Conservation (phyloP, 2,888 invertebrate genomes). For the Amphipoea oculea region DNA sequence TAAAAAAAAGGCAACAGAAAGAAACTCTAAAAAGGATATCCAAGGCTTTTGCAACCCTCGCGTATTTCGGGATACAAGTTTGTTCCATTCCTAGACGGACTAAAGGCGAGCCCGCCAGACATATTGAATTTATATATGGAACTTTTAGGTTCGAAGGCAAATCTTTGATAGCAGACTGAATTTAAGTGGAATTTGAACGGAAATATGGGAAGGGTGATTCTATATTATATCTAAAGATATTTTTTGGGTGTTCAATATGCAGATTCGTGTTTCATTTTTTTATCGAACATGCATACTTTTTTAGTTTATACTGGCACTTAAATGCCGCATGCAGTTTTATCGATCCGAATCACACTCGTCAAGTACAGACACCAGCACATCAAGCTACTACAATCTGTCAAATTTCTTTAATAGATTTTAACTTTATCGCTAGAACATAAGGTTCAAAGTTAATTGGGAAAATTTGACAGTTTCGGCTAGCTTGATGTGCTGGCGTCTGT, state of each 20-base stretch:
- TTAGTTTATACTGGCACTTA: background rate
- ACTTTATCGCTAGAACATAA: too few relatives aligned
- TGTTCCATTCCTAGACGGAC: slow-evolving; percentile 3
- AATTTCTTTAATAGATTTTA: too few relatives aligned
- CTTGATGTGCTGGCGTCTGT: background rate
- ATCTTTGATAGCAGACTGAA: slow-evolving; percentile 23
- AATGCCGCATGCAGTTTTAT: background rate
- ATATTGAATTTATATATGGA: slow-evolving; percentile 13
- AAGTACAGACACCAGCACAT: background rate
- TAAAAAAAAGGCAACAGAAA: background rate
- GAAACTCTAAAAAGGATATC: background rate
- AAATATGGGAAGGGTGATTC: background rate
- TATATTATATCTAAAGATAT: too few relatives aligned
- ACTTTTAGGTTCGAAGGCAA: slow-evolving; percentile 14
- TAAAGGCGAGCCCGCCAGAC: slow-evolving; percentile 33
- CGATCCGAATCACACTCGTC: background rate
- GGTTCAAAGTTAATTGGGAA: too few relatives aligned
- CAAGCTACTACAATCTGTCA: too few relatives aligned
- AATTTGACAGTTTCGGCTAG: too few relatives aligned
- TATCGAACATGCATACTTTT: background rate
- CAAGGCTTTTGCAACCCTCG: slow-evolving; percentile 3
- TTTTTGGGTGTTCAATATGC: too few relatives aligned
- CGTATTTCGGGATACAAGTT: slow-evolving; percentile 13
- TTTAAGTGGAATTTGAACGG: background rate
- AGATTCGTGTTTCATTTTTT: background rate